phyloP scores from a whole-genome alignment of 2,888 invertebrate genomes.

The Phlogophora meticulosa region DNA sequence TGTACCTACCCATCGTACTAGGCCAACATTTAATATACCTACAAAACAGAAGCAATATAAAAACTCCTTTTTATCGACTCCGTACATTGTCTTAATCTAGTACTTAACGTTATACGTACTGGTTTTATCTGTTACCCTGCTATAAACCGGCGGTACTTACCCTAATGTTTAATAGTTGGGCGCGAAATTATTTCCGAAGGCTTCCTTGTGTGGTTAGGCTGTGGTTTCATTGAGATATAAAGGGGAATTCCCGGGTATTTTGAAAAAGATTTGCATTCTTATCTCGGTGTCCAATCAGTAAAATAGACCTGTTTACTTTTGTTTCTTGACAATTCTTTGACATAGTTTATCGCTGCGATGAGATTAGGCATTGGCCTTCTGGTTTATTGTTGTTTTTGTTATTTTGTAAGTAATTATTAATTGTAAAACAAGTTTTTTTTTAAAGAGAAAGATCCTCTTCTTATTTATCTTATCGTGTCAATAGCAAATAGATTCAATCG shows the following conservation, averaged over 20 bases:
- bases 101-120: constrained; percentile 47
- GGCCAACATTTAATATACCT: neutral
- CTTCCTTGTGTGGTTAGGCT: constrained; percentile 17
- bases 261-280: too few relatives aligned
- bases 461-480: too few relatives aligned
- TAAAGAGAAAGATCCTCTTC: too few relatives aligned
- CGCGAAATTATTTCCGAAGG: constrained; percentile 51
- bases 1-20: neutral
- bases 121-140: constrained; percentile 44
- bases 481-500: too few relatives aligned
- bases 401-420: too few relatives aligned
- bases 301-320: too few relatives aligned
- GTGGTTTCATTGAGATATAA: constrained; percentile 19
- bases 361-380: too few relatives aligned
- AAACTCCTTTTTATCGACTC: constrained; percentile 4
- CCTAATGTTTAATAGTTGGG: constrained; percentile 53
- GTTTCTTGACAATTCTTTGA: too few relatives aligned
- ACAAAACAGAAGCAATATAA: constrained; percentile 2
- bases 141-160: constrained; percentile 37
- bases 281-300: too few relatives aligned
- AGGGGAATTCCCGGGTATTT: neutral
- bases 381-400: too few relatives aligned
- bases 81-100: constrained; percentile 27
- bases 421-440: too few relatives aligned
- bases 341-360: too few relatives aligned